Evolutionary conservation across 2,797 vertebrate species (phyloP).

Genomic region (Scarus forsteni): DNA sequence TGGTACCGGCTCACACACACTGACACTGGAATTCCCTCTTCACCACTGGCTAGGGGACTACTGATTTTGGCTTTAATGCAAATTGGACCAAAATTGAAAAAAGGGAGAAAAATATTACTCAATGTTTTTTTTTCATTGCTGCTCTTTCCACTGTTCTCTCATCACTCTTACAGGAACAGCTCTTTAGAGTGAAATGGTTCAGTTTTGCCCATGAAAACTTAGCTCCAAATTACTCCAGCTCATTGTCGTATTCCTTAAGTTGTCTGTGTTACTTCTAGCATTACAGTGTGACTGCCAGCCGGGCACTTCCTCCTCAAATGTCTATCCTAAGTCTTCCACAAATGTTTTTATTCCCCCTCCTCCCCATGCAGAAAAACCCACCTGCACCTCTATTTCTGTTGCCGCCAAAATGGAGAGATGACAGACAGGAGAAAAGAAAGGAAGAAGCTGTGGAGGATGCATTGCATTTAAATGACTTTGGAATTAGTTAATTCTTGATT

Average conservation of each 20-base stretch:
- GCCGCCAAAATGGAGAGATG: conserved; percentile 57
- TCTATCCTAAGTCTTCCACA: conserved; percentile 57
- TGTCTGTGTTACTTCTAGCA: conserved; percentile 57
- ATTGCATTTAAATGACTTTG: too few relatives aligned
- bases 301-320: conserved; percentile 38
- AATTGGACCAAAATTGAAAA: conserved; percentile 71
- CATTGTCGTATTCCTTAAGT: conserved; percentile 54
- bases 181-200: conserved; percentile 30
- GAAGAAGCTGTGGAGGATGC: not conserved
- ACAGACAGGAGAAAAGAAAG: conserved; percentile 19
- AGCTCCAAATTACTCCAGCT: conserved; percentile 58
- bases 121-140: conserved; percentile 52
- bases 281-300: conserved; percentile 66
- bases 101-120: conserved; percentile 67
- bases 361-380: conserved; percentile 42
- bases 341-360: conserved; percentile 69
- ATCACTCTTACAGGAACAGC: conserved; percentile 27
- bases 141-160: conserved; percentile 55
- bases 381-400: conserved; percentile 50
- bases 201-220: conserved; percentile 38
- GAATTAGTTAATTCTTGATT: too few relatives aligned
- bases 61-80: conserved; percentile 76
- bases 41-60: conserved; percentile 74
- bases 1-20: conserved; percentile 79
- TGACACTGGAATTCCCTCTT: conserved; percentile 84